Evolutionary conservation across 2,888 invertebrate species (phyloP), one percentile per base, ranked within the genome.

Genomic region (Hemistola chrysoprasaria): DNA sequence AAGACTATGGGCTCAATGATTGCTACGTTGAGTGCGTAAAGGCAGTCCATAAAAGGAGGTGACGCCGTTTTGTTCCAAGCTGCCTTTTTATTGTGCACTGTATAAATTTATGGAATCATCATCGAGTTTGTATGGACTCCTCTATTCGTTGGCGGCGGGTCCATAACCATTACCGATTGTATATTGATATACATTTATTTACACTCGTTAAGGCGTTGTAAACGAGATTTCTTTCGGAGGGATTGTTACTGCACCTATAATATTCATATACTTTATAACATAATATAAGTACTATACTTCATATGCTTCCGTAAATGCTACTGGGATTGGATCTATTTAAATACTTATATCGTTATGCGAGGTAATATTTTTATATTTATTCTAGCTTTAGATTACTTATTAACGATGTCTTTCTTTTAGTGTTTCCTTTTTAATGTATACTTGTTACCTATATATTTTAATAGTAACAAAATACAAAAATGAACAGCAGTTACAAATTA

Each of bases 61-160:
- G 85, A 83, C 84, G 80, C 66, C 65, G 78, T 79, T 81, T 86
- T 85, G 85, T 85, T 83, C 75, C 65, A 63, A 78, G 63, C 71
- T 70, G 70, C 64, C 63, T 77, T 84, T 86, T 88, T 87, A 88
- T 86, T 82, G 72, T 79, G 78, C 75, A 85, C 83, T 76, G 80
- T 88, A 87, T 88, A 87, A 68, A 81, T 88, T 88, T 88, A 87
- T 88, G 84, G 87, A 88, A 85, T 86, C 83, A 86, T 85, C 85
- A 86, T 84, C 73, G 78, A 77, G 73, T n/a, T 79, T 82, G 82
- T 85, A 85, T 86, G 77, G 85, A 86, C 84, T 85, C 71, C 61
- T 71, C 76, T 80, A 82, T 79, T 74, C 72, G 78, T 74, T 76
- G 66, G 64, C 73, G 67, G 72, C 53, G 72, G 67, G 85, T 83